Conservation (phyloP, 2,888 invertebrate species). For the Beris morrisii region DNA sequence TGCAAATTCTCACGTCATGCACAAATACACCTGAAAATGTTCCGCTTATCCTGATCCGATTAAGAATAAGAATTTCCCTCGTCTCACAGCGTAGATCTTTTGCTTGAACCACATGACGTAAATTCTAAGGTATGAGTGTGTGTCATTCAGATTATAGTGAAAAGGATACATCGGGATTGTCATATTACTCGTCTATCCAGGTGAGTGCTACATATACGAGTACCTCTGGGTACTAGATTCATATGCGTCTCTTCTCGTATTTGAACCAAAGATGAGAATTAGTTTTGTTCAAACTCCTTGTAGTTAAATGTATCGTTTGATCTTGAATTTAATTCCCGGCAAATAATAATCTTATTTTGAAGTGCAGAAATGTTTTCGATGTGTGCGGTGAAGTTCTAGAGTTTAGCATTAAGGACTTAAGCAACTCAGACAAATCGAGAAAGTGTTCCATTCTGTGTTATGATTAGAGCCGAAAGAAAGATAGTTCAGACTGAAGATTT, state of each 20-base stretch:
- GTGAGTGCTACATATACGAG: too few relatives aligned
- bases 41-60: conserved; percentile 35
- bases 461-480: too few relatives aligned
- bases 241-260: not conserved
- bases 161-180: not conserved
- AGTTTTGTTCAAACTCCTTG: conserved; percentile 36
- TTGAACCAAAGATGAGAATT: conserved; percentile 31
- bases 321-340: conserved; percentile 34
- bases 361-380: too few relatives aligned
- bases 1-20: conserved; percentile 39
- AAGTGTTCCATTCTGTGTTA: too few relatives aligned
- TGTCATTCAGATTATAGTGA: not conserved
- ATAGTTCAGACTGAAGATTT: too few relatives aligned
- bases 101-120: conserved; percentile 15
- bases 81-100: conserved; percentile 1
- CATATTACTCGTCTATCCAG: too few relatives aligned
- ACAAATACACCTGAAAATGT: conserved; percentile 40
- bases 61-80: conserved; percentile 29
- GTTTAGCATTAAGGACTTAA: too few relatives aligned
- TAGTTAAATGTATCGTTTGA: conserved; percentile 37
- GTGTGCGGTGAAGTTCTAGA: too few relatives aligned
- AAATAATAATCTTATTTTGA: too few relatives aligned
- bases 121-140: conserved; percentile 1
- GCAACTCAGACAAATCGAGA: too few relatives aligned
- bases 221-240: too few relatives aligned